Evolutionary conservation across 2,888 invertebrate genomes (phyloP).

Genomic region (Conistra vaccinii): DNA sequence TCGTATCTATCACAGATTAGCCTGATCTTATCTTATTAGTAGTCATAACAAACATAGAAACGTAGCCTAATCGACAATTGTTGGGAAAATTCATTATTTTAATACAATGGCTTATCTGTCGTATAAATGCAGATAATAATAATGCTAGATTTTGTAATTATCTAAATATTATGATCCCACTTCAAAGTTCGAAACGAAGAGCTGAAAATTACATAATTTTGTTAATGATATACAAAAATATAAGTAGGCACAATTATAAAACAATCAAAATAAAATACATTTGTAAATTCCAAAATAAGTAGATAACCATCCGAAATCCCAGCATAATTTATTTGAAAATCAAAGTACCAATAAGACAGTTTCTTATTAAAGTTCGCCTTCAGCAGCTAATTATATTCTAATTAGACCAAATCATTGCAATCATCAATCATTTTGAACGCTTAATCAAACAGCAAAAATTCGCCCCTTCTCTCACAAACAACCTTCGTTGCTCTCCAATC

Average conservation of each 20-base stretch:
- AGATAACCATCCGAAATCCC: not conserved
- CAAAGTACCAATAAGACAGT: not conserved
- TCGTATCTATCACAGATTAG: not conserved
- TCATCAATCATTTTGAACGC: conserved; percentile 39
- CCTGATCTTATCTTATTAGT: not conserved
- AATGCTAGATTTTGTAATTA: not conserved
- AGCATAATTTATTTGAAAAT: not conserved
- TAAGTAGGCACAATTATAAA: too few species aligned
- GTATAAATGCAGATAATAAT: not conserved
- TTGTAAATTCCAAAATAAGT: not conserved
- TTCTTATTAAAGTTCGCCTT: conserved; percentile 25
- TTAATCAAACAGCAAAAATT: conserved; percentile 40
- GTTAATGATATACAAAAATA: not conserved
- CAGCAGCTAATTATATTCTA: conserved; percentile 34
- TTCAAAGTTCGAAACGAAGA: not conserved
- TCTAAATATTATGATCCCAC: conserved; percentile 5
- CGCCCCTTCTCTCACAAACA: conserved; percentile 32
- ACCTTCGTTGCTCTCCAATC: conserved; percentile 40
- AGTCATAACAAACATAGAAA: not conserved
- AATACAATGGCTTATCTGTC: not conserved
- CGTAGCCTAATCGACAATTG: not conserved
- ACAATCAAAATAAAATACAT: too few species aligned
- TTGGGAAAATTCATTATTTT: not conserved
- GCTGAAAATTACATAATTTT: not conserved
- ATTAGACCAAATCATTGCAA: conserved; percentile 31